Evolutionary conservation across 2,113 vertebrate species (phyloP).

Genomic region (Nothocercus julius): DNA sequence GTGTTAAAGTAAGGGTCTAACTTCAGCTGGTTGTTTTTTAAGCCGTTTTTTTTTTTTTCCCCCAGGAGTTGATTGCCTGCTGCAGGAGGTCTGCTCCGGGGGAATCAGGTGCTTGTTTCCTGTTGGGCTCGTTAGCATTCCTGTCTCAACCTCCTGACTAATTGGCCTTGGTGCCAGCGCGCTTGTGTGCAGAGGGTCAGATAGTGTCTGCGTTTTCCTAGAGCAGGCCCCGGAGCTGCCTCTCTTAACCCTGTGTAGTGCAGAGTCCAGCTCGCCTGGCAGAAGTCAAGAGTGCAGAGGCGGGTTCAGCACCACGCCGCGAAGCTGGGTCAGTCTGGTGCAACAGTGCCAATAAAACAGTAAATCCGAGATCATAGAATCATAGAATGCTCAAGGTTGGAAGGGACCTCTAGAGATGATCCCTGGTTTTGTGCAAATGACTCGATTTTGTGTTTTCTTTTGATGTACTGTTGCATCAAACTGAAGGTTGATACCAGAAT

Average conservation of each 20-base stretch:
- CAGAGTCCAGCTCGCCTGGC: not conserved
- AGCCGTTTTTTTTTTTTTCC: not conserved
- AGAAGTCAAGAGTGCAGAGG: not conserved
- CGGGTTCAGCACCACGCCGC: not conserved
- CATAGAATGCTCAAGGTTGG: too few relatives aligned
- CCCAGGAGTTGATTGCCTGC: accelerated
- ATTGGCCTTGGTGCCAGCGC: slow-evolving; percentile 50
- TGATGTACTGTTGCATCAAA: not conserved
- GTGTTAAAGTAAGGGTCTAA: not conserved
- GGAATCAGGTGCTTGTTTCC: slow-evolving; percentile 59
- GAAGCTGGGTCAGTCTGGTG: not conserved
- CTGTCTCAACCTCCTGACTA: slow-evolving; percentile 29
- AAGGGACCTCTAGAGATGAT: too few relatives aligned
- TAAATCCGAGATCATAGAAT: too few relatives aligned
- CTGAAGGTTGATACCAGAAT: not conserved
- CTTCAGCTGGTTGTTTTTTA: not conserved
- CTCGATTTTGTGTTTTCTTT: not conserved
- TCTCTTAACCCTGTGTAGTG: slow-evolving; percentile 21
- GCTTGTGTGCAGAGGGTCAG: slow-evolving; percentile 20
- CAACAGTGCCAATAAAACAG: not conserved
- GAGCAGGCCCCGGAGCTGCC: not conserved
- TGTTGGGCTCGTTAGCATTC: slow-evolving; percentile 39
- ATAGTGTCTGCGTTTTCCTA: not conserved
- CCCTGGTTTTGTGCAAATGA: not conserved
- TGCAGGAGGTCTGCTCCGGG: not conserved